Evolutionary conservation across 2,888 invertebrate genomes (phyloP).

Genomic region (Dendrolimus houi): DNA sequence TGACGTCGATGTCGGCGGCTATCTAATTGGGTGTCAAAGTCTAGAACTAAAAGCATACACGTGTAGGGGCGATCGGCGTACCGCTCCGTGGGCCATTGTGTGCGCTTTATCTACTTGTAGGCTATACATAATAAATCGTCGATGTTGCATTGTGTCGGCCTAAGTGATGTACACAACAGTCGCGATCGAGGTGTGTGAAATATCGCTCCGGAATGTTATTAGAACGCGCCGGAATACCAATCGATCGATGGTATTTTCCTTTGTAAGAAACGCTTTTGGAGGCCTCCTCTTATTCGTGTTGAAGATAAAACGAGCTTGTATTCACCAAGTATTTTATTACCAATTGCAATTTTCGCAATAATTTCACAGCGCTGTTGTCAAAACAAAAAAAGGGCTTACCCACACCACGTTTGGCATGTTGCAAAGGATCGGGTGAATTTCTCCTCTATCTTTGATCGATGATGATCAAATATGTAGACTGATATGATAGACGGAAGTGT

Average conservation of each 20-base stretch:
- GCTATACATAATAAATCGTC: conserved; percentile 67
- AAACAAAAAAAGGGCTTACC: neutral
- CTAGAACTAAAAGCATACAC: conserved; percentile 70
- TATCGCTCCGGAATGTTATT: conserved; percentile 64
- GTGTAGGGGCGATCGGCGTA: conserved; percentile 47
- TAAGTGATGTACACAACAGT: conserved; percentile 39
- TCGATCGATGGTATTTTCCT: conserved; percentile 49
- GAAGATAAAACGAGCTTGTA: neutral
- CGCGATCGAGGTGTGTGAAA: conserved; percentile 44
- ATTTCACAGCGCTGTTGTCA: neutral
- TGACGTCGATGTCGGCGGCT: conserved; percentile 43
- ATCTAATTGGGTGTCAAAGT: conserved; percentile 70
- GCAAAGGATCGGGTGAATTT: too few species aligned
- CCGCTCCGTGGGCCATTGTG: conserved; percentile 66
- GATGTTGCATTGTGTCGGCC: conserved; percentile 50
- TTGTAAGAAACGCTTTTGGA: conserved; percentile 34
- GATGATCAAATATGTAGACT: too few species aligned
- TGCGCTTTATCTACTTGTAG: conserved; percentile 54
- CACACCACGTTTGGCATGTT: too few species aligned
- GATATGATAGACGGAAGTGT: too few species aligned
- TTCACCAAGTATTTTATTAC: neutral
- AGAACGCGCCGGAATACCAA: conserved; percentile 50
- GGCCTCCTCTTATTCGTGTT: conserved; percentile 7
- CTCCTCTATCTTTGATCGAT: too few species aligned
- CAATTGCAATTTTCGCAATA: neutral